phyloP scores from a whole-genome alignment of 2,113 vertebrate genomes.

The Notarius lentiginosus region DNA sequence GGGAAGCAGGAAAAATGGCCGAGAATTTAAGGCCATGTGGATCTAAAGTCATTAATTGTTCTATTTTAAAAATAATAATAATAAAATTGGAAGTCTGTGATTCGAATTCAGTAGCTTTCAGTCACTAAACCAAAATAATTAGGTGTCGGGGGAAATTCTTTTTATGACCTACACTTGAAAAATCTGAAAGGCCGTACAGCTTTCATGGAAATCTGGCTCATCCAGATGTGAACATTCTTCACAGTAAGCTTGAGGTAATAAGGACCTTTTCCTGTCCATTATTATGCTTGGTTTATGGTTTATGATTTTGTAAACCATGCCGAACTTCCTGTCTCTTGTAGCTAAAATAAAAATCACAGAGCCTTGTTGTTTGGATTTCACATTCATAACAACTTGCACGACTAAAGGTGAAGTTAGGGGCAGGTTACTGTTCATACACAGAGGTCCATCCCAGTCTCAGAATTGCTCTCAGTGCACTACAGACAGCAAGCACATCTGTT shows the following conservation, averaged over 20 bases:
- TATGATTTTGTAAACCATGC: neutral
- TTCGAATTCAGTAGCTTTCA: no score
- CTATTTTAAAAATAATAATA: no score
- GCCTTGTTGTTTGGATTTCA: neutral
- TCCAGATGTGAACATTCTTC: no score
- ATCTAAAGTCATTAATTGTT: no score
- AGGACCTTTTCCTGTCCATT: neutral
- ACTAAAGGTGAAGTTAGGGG: neutral
- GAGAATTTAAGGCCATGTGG: no score
- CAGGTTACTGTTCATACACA: neutral
- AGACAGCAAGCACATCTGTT: conserved; percentile 2
- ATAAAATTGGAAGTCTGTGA: no score
- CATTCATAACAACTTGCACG: neutral
- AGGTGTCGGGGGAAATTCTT: no score
- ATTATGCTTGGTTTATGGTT: neutral
- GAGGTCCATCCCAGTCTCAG: neutral
- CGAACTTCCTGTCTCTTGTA: neutral
- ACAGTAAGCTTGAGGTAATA: neutral
- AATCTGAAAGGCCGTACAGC: no score
- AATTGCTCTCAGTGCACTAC: conserved; percentile 4
- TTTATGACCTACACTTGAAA: no score
- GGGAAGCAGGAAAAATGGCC: no score
- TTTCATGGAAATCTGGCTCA: no score
- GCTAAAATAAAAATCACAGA: neutral
- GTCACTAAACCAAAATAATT: no score